Conservation (phyloP, 2,797 vertebrate species). For the Vultur gryphus region DNA sequence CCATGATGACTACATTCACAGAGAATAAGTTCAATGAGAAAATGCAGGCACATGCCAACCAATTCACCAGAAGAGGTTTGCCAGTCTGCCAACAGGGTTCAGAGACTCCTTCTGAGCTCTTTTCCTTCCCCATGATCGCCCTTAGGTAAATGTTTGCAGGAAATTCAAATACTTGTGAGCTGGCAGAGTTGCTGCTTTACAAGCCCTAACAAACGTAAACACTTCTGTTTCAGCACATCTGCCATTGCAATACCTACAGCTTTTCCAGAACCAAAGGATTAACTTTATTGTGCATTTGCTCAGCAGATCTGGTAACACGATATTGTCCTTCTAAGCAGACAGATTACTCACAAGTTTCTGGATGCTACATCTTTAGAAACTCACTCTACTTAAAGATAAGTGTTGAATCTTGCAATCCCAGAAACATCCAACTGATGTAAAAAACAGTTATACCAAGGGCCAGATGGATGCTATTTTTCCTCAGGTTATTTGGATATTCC, state of each 20-base stretch:
- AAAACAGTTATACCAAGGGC: constrained; percentile 59
- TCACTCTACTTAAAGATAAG: constrained; percentile 70
- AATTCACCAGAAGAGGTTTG: background rate
- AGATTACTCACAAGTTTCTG: constrained; percentile 74
- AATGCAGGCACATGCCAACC: background rate
- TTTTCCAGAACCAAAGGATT: constrained; percentile 72
- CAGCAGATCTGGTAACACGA: constrained; percentile 76
- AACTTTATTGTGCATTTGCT: constrained; percentile 75
- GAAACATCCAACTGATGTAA: constrained; percentile 72
- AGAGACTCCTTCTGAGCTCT: background rate
- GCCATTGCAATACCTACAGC: constrained; percentile 62
- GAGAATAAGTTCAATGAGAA: background rate
- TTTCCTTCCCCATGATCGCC: background rate
- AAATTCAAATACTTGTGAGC: constrained; percentile 32
- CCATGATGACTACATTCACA: background rate
- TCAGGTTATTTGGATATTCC: constrained; percentile 62
- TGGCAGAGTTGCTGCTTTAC: background rate
- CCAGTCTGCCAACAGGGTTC: background rate
- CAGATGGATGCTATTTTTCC: constrained; percentile 71
- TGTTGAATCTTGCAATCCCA: constrained; percentile 68
- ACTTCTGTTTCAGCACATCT: constrained; percentile 72
- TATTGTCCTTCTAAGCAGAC: constrained; percentile 66
- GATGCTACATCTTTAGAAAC: constrained; percentile 73
- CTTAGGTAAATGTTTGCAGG: constrained; percentile 27
- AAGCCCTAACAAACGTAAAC: constrained; percentile 38